Evolutionary conservation across 2,888 invertebrate genomes (phyloP), one percentile per base, ranked within the genome.

Genomic region (Colostygia pectinataria): DNA sequence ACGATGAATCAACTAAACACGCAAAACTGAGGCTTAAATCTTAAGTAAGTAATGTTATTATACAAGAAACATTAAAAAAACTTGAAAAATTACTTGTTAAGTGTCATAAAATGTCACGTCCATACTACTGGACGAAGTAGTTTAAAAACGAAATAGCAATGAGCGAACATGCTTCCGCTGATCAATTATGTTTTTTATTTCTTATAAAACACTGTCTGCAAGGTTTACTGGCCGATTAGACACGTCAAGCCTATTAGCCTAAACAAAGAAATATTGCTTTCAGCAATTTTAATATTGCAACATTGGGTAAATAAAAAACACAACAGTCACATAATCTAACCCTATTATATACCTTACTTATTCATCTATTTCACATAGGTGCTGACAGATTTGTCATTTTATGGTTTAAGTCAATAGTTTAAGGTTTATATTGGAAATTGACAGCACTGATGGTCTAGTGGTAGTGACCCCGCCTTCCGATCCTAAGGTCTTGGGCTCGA

Each of bases 181-280:
- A 74, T 71, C 84, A 84, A 84, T 86, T 86, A 84, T 63, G 71
- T 79, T 88, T 73, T 83, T 80, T 79, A 69, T 74, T 63, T 59
- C 63, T 68, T 55, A 49, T 75, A 77, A 75, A 68, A 68, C 57
- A 65, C 49, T 59, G 63, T 62, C 60, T 64, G 66, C 83, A 80
- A 83, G 83, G 83, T 76, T 77, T 81, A 71, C 71, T 80, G 76
- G 70, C 74, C 80, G 77, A 80, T 80, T 80, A 75, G 76, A 73
- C 75, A 78, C 80, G 80, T 80, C 67, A 65, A 59, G 55, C 45
- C 62, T 65, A 71, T 29, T 29, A 20, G 39, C 10, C 20, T 36
- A 36, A 73, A 70, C 64, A 69, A 69, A 62, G 60, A 58, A 61
- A 69, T 72, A 68, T 69, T n/a, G n/a, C n/a, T n/a, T n/a, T 57